Base-by-base conservation (phyloP, 2,888 invertebrate genomes). In the Amblyteles armatorius region DNA sequence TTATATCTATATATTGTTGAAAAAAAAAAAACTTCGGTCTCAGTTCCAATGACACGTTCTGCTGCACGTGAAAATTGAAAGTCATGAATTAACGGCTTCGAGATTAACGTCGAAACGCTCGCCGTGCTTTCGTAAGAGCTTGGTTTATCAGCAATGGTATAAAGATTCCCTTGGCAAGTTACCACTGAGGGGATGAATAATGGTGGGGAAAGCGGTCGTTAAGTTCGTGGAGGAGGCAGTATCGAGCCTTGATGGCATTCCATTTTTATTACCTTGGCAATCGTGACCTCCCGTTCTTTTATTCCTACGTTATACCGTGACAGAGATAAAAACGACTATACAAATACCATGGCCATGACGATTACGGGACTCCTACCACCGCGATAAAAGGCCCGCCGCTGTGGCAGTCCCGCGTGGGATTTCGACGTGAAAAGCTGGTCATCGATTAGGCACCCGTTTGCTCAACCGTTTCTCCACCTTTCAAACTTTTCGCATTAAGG, bases 401-500 rank as follows among this genome's bases (percentile, higher is more conserved):
- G 67, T 36, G 33, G 52, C n/a, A 65, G 19, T 33, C 36, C 36
- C 22, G 55, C 50, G 52, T 77, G 67, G 77, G 65, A 69, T 50
- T 72, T 72, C 55, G 52, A 67, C 19, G 65, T 36, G 67, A 80
- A 83, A 83, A 74, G 76, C 67, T 79, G 71, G 50, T 65, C 55
- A 80, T 84, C 83, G 83, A 84, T 84, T 84, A 80, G 83, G 65
- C 26, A 77, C 73, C 79, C 76, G 76, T 80, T 84, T 79, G 79
- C 77, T 57, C 50, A 63, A 87, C 83, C 88, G 83, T 88, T 87
- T 87, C 86, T 82, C 84, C 84, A 83, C 87, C 86, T 87, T 77
- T 82, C 83, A 87, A 90, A 90, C 87, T 90, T 90, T 90, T 90
- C 89, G 84, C 89, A 90, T 90, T 90, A 90, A 86, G 85, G 71